Evolutionary conservation across 2,113 vertebrate species (phyloP), one percentile per base, ranked within the genome.

Genomic region (Urocolius indicus): DNA sequence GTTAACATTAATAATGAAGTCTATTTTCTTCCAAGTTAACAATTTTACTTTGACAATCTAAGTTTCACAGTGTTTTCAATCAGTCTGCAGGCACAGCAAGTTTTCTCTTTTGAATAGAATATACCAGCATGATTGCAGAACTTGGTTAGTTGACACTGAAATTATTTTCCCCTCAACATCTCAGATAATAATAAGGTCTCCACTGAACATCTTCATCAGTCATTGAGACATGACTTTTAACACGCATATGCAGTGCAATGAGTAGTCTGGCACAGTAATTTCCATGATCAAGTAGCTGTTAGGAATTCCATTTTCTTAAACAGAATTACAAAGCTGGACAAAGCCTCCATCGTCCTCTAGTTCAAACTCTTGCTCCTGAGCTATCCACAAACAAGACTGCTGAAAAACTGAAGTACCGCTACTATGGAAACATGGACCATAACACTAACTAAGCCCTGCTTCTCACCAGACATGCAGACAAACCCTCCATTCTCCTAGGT

Each of bases 301-400:
- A 68, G 5, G 20, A 87, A 89, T 61, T 76, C n/a, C 6, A 69
- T 85, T 93, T 92, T 78, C 88, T 63, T 58, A 58, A 93, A 89
- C 0, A 85, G 41, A 78, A 95, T 18, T 19, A 65, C 41, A 49
- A 54, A 81, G 72, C 13, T 49, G 30, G 20, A 82, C 6, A 48
- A 83, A 88, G 65, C 36, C 26, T 83, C 16, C n/a, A 38, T 15
- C 63, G 43, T 71, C 45, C 71, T 82, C 24, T 29, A 69, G 11
- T 38, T 32, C 45, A 85, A 75, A 65, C 14, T 46, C 65, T 49
- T 76, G 58, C 26, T 85, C 51, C 69, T 82, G 34, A 93, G 65
- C 30, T 71, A 67, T 20, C 51, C 20, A 43, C 34, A 74, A 65
- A 77, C 14, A 72, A 63, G 34, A 63, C 0, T 32, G 17, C 1